A percentile compares a stretch with the other conserved stretches of the same genome.
Conservation (phyloP, 2,797 vertebrate species). For the Sorex maritimensis region DNA sequence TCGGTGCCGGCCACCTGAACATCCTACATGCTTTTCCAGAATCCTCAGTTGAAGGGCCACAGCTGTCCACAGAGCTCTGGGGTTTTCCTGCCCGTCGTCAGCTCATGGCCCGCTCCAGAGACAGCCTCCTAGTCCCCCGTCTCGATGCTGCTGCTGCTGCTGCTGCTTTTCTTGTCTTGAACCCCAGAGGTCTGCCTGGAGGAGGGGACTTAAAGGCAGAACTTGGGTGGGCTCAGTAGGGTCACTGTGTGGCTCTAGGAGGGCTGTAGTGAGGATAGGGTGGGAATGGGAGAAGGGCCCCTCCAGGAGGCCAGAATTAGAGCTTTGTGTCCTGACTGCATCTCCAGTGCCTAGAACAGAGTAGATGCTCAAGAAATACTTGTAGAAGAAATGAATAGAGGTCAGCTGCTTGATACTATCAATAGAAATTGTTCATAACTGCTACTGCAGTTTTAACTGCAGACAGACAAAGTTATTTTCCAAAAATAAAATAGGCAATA, state of each 20-base stretch:
- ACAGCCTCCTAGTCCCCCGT: too few species aligned
- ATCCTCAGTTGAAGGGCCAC: background rate
- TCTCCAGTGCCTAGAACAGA: background rate
- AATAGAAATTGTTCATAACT: background rate
- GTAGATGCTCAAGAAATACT: background rate
- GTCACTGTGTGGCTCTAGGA: background rate
- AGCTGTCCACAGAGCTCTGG: background rate
- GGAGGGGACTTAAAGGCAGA: background rate
- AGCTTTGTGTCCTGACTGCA: background rate
- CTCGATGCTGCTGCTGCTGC: too few species aligned
- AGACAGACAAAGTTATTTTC: background rate
- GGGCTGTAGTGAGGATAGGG: background rate
- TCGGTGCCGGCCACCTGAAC: too few species aligned
- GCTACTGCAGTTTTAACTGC: background rate
- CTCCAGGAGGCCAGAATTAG: too few species aligned
- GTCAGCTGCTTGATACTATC: background rate
- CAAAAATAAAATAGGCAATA: constrained; percentile 13
- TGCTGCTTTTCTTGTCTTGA: too few species aligned
- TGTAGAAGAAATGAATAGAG: background rate
- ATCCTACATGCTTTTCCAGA: background rate
- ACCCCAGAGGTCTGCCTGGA: background rate
- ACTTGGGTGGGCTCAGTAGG: background rate
- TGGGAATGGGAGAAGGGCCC: background rate
- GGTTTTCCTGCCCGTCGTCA: too few species aligned
- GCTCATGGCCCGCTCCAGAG: background rate